These are phyloP conservation scores for Gambusia affinis DNA, from an alignment of 2,113 vertebrate genomes.

Conservation along the genomic window DNA sequence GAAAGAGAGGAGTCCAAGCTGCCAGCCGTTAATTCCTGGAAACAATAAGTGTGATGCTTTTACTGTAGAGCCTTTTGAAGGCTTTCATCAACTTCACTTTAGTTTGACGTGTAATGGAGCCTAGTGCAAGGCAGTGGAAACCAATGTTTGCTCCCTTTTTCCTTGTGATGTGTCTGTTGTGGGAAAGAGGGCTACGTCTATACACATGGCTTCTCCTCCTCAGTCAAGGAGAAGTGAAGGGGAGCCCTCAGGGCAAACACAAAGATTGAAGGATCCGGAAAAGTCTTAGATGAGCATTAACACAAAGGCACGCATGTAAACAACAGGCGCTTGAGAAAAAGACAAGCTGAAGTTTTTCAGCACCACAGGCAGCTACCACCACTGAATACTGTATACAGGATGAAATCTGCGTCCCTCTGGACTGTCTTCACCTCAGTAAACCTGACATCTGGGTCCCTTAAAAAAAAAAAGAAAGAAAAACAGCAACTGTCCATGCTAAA, in stretches of 20 bases:
- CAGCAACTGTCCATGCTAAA: too few relatives aligned
- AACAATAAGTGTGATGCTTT: constrained; percentile 42
- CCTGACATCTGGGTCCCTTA: neutral
- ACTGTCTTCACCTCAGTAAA: neutral
- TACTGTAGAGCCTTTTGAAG: constrained; percentile 27
- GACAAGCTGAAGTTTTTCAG: constrained; percentile 29
- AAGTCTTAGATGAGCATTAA: constrained; percentile 49
- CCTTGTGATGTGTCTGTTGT: constrained; percentile 33
- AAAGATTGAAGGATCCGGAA: constrained; percentile 57
- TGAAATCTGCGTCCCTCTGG: neutral
- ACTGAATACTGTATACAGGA: neutral
- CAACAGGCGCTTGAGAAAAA: constrained; percentile 30
- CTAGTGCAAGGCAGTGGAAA: constrained; percentile 27
- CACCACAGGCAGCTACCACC: constrained; percentile 35
- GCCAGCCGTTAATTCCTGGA: constrained; percentile 41
- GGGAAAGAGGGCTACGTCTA: constrained; percentile 49
- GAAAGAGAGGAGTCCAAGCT: constrained; percentile 16
- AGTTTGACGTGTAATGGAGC: constrained; percentile 49
- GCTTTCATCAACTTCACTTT: constrained; percentile 24
- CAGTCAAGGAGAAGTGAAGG: constrained; percentile 62
- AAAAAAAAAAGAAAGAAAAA: neutral
- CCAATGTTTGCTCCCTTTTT: constrained; percentile 51
- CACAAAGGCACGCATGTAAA: constrained; percentile 33
- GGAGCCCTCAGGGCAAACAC: constrained; percentile 64
- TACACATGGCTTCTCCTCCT: constrained; percentile 64